Evolutionary conservation across 2,888 invertebrate species (phyloP).

Genomic region (Crioceris asparagi): DNA sequence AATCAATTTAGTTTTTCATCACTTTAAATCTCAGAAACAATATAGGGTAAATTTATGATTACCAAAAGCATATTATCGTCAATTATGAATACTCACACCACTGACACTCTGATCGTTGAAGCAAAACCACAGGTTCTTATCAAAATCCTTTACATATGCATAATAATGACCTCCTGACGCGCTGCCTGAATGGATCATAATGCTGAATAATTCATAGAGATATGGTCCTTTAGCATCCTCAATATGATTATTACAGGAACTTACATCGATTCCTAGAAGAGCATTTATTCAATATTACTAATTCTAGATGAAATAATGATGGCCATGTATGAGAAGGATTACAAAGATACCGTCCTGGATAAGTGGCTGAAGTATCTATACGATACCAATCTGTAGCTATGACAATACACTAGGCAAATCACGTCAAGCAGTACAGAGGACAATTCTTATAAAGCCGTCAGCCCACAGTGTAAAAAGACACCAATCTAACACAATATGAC

Average conservation of each 20-base stretch:
- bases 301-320: no score
- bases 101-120: slow-evolving; percentile 81
- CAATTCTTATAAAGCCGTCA: no score
- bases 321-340: no score
- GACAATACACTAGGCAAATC: no score
- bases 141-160: slow-evolving; percentile 77
- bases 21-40: no score
- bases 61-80: neutral
- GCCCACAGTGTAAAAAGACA: no score
- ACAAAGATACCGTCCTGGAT: no score
- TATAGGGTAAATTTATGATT: neutral
- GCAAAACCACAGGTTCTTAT: slow-evolving; percentile 68
- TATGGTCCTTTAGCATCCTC: slow-evolving; percentile 57
- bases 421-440: no score
- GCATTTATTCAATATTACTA: no score
- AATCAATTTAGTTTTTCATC: neutral
- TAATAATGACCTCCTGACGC: slow-evolving; percentile 87
- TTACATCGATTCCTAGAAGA: slow-evolving; percentile 56
- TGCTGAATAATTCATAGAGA: slow-evolving; percentile 77
- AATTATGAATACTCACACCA: slow-evolving; percentile 43
- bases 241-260: slow-evolving; percentile 42
- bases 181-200: slow-evolving; percentile 87
- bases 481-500: no score
- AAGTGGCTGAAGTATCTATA: no score
- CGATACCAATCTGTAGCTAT: no score